Evolutionary conservation across 2,113 vertebrate genomes (phyloP), one percentile per base, ranked within the genome.

Genomic region (Meriones unguiculatus): DNA sequence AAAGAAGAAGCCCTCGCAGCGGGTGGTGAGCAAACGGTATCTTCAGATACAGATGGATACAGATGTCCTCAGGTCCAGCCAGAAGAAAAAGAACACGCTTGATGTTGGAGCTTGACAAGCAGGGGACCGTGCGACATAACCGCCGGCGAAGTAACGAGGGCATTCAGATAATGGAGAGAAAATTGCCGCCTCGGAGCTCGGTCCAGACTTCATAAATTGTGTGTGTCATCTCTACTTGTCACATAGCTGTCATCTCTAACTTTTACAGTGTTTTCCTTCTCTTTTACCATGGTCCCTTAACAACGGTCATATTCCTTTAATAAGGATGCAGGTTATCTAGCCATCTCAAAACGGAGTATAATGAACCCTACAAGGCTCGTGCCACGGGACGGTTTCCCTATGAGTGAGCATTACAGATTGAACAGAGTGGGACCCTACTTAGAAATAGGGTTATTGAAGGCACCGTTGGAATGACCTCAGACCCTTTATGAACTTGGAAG

Each of bases 51-150:
- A 46, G 46, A n/a, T n/a, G n/a, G n/a, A 46, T 5, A 46, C 46
- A 54, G 75, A 52, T 76, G 24, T 81, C 59, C 28, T 64, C 84
- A 87, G 62, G 38, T 67, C 57, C 25, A 50, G 64, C 52, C 87
- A 77, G 62, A 87, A 65, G 50, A 30, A 59, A 65, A 87, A 90
- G 81, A 54, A 87, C 87, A 9, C 11, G 25, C 54, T 64, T 92
- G 91, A 87, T 46, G 28, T 0, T 84, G 41, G 50, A 93, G 73
- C 94, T 95, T 59, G 82, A 75, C 87, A 96, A 89, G 89, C 57
- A 28, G 38, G n/a, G 46, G 30, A 28, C 77, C 46, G 2, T 10
- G 81, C 59, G 89, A 75, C 22, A 46, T 65, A 96, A 81, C 54
- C 67, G 78, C 70, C 86, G 64, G 92, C 64, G 46, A 46, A 46